A percentile compares a stretch with the other conserved stretches of the same genome.
Conservation (phyloP, 2,888 invertebrate genomes). For the Drosophila cracens region DNA sequence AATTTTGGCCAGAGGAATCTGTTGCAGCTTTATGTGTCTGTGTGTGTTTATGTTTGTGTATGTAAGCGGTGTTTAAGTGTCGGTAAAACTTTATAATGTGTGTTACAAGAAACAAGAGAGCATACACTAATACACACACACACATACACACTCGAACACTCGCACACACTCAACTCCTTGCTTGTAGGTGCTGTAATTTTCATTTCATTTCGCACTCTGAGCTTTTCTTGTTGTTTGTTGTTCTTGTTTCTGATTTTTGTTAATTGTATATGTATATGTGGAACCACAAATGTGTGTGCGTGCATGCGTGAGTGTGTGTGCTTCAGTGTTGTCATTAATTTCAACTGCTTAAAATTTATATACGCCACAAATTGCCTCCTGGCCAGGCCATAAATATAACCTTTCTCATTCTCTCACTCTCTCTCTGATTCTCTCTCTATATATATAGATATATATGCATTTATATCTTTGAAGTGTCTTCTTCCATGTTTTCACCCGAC, state of each 20-base stretch:
- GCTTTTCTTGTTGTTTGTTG: slow-evolving; percentile 33
- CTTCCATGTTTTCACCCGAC: background rate
- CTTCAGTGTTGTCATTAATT: slow-evolving; percentile 66
- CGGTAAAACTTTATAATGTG: slow-evolving; percentile 75
- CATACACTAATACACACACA: slow-evolving; percentile 10
- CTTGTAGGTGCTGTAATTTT: slow-evolving; percentile 52
- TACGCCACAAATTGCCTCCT: slow-evolving; percentile 59
- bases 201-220: slow-evolving; percentile 60
- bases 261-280: slow-evolving; percentile 60
- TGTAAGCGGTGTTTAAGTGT: slow-evolving; percentile 65
- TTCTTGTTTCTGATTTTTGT: slow-evolving; percentile 59
- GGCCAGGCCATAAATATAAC: slow-evolving; percentile 43
- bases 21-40: slow-evolving; percentile 43
- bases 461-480: background rate
- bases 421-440: background rate
- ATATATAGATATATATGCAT: background rate
- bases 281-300: slow-evolving; percentile 17
- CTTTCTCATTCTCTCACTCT: background rate
- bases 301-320: slow-evolving; percentile 34
- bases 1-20: slow-evolving; percentile 51
- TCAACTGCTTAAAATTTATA: slow-evolving; percentile 69
- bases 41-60: slow-evolving; percentile 42
- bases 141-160: slow-evolving; percentile 1
- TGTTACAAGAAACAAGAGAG: slow-evolving; percentile 61
- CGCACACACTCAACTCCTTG: background rate